Evolutionary conservation across 2,888 invertebrate genomes (phyloP).

Genomic region (Dasysyrphus tricinctus): DNA sequence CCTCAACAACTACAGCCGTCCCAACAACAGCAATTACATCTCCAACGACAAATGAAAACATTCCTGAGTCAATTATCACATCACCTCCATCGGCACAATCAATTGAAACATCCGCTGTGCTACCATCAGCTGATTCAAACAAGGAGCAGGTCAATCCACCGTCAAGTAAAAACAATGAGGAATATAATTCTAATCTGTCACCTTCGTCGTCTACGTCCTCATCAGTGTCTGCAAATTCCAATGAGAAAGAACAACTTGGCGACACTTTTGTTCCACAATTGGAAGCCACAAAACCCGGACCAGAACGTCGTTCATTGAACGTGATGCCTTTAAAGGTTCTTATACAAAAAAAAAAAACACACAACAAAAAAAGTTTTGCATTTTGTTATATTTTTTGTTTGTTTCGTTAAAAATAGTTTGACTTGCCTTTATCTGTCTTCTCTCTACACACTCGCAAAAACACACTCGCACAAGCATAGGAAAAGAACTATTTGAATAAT

Average conservation of each 20-base stretch:
- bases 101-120: constrained; percentile 54
- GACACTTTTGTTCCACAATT: constrained; percentile 79
- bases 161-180: constrained; percentile 31
- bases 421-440: constrained; percentile 23
- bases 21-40: constrained; percentile 48
- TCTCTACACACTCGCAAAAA: constrained; percentile 17
- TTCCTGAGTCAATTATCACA: constrained; percentile 74
- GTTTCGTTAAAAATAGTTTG: constrained; percentile 31
- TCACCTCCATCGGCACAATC: constrained; percentile 72
- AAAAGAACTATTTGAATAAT: background rate
- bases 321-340: constrained; percentile 82
- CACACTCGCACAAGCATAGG: constrained; percentile 7
- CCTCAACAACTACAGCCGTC: constrained; percentile 76
- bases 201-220: background rate
- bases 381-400: constrained; percentile 20
- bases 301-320: constrained; percentile 80
- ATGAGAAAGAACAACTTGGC: constrained; percentile 78
- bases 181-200: constrained; percentile 41
- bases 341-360: constrained; percentile 64
- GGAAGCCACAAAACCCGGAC: constrained; percentile 79
- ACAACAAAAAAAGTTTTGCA: constrained; percentile 41
- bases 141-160: constrained; percentile 43
- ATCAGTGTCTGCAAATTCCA: constrained; percentile 79
- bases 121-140: constrained; percentile 44
- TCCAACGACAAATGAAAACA: constrained; percentile 51